Evolutionary conservation across 2,113 vertebrate genomes (phyloP), one percentile per base, ranked within the genome.

Genomic region (Gopherus flavomarginatus): DNA sequence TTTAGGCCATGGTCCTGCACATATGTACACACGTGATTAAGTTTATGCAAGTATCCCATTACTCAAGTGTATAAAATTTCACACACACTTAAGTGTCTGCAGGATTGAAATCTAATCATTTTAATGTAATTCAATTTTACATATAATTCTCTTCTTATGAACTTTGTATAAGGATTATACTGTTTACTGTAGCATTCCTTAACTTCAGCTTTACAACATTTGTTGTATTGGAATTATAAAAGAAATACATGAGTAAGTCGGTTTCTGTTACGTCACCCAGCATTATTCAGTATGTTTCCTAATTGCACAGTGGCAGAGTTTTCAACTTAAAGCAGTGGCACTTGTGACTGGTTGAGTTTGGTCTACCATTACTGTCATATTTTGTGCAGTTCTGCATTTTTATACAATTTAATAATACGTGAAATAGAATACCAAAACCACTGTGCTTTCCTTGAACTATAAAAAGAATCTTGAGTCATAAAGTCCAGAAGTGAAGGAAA

Each of bases 351-450:
- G 38, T 12, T 77, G 72, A 85, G 88, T 95, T 88, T 96, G 89
- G 80, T 29, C 87, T 96, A 80, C 86, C 50, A 91, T 96, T 96
- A 81, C 79, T 93, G 94, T 92, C 95, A 93, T 81, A 86, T 92
- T 96, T 93, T 75, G 53, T 90, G 54, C 84, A 93, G 50, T 83
- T 83, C 21, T 91, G 62, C 84, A 90, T 92, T 97, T 84, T 82
- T 89, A 87, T 1, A n/a, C 81, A 79, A 93, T 95, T 97, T 95
- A 97, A 91, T 95, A 82, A 83, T 82, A 92, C 88, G 91, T 1
- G 0, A 93, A 96, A 95, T 92, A 97, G 96, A 92, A 94, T 88
- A 59, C 57, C 86, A 96, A 89, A 89, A 87, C 94, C 86, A 79
- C 16, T 47, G 75, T 52, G 90, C 27, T 92, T 94, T 90, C 47